These are phyloP conservation scores for Hoplias malabaricus DNA, from an alignment of 2,113 vertebrate species.

Conservation along the genomic window DNA sequence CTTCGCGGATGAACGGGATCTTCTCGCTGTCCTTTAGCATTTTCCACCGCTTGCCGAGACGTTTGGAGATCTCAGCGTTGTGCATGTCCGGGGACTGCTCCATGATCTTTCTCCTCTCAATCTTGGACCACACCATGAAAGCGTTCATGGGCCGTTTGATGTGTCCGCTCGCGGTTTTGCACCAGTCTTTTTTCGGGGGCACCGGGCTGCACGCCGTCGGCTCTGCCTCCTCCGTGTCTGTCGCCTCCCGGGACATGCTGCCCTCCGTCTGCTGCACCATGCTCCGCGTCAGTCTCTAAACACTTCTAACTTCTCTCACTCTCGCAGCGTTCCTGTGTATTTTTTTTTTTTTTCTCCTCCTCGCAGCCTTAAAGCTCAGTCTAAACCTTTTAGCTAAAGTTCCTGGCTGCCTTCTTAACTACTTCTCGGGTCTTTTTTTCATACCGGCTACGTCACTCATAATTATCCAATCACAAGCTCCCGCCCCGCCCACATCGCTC, in stretches of 20 bases:
- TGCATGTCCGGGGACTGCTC: slow-evolving; percentile 93
- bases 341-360: not conserved
- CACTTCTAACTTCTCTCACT: not conserved
- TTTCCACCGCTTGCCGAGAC: slow-evolving; percentile 94
- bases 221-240: slow-evolving; percentile 83
- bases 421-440: slow-evolving; percentile 75
- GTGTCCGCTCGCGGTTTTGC: slow-evolving; percentile 89
- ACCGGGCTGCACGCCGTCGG: slow-evolving; percentile 82
- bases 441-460: slow-evolving; percentile 69
- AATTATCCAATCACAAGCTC: slow-evolving; percentile 75
- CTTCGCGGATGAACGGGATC: slow-evolving; percentile 93
- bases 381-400: slow-evolving; percentile 72
- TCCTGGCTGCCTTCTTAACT: slow-evolving; percentile 76
- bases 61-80: slow-evolving; percentile 97
- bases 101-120: slow-evolving; percentile 95
- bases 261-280: slow-evolving; percentile 87
- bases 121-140: slow-evolving; percentile 98
- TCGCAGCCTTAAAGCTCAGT: slow-evolving; percentile 36
- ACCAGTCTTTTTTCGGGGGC: slow-evolving; percentile 87
- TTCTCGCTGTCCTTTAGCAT: slow-evolving; percentile 91
- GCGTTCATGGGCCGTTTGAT: slow-evolving; percentile 98
- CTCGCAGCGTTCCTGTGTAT: not conserved
- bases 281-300: slow-evolving; percentile 23
- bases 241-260: slow-evolving; percentile 80
- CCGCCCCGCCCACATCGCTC: slow-evolving; percentile 58